These are phyloP conservation scores for Kryptopterus vitreolus DNA, from an alignment of 2,797 vertebrate species.

Conservation along the genomic window DNA sequence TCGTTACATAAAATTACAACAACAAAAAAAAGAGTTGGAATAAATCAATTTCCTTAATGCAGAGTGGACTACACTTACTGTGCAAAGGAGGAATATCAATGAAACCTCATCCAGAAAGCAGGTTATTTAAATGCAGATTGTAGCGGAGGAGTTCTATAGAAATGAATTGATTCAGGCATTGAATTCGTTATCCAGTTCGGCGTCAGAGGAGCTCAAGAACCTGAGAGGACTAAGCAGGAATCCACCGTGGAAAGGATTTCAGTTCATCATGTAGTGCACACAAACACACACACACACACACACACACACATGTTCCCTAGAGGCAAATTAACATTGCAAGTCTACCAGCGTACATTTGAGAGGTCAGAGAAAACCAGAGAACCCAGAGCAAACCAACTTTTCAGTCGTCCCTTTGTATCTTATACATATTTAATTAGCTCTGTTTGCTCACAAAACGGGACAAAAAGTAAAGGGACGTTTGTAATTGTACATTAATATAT, in stretches of 20 bases:
- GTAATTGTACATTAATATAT: too few species aligned
- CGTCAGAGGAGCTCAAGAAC: not conserved
- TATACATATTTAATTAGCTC: not conserved
- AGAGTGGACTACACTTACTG: not conserved
- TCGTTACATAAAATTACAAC: not conserved
- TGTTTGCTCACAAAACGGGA: not conserved
- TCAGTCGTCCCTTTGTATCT: not conserved
- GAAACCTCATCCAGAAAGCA: not conserved
- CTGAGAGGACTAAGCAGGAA: not conserved
- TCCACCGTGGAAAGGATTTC: not conserved
- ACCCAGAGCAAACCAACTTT: not conserved
- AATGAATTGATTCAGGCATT: not conserved
- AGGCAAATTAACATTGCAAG: not conserved
- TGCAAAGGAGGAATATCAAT: slow-evolving; percentile 4
- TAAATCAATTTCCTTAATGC: not conserved
- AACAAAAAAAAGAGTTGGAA: not conserved
- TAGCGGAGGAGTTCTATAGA: not conserved
- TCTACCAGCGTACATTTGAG: not conserved
- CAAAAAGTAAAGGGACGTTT: too few species aligned
- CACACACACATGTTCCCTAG: not conserved
- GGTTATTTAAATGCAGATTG: slow-evolving; percentile 16
- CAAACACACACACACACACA: not conserved
- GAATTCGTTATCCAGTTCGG: not conserved
- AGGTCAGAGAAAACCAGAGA: not conserved
- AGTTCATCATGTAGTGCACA: not conserved